Evolutionary conservation across 2,888 invertebrate genomes (phyloP).

Genomic region (Agrilus mali): DNA sequence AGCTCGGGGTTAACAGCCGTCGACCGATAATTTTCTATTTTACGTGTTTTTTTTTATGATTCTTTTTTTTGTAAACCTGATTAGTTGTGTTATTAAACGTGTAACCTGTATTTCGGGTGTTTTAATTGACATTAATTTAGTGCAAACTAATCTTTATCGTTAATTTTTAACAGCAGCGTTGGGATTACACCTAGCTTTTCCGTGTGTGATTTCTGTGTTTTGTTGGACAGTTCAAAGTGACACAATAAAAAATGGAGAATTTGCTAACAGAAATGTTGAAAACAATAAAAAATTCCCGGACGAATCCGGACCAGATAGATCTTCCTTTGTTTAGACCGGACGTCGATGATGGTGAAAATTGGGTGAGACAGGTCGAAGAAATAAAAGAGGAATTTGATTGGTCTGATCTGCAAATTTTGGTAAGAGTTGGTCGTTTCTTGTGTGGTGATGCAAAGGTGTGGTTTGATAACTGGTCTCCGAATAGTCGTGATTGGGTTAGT

Average conservation of each 20-base stretch:
- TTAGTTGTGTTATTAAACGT: no score
- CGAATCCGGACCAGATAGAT: slow-evolving; percentile 1
- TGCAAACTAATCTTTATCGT: no score
- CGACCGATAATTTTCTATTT: no score
- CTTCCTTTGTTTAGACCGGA: neutral
- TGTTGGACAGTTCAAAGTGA: no score
- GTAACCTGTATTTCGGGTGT: no score
- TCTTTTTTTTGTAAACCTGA: no score
- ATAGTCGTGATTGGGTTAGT: slow-evolving; percentile 10
- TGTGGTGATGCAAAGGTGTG: slow-evolving; percentile 1
- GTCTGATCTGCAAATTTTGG: slow-evolving; percentile 1
- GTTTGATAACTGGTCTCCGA: slow-evolving; percentile 11
- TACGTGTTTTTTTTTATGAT: no score
- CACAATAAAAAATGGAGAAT: slow-evolving; percentile 1
- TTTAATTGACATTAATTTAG: no score
- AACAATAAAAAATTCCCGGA: neutral
- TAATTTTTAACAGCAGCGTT: no score
- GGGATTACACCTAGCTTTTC: no score
- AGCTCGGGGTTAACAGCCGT: no score
- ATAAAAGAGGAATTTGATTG: slow-evolving; percentile 6
- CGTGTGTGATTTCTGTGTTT: no score
- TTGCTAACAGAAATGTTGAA: slow-evolving; percentile 1
- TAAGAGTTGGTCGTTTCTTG: slow-evolving; percentile 4
- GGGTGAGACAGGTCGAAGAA: slow-evolving; percentile 1
- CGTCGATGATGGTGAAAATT: neutral